Conservation (phyloP, 2,113 vertebrate species). For the Platycercus adscitus region DNA sequence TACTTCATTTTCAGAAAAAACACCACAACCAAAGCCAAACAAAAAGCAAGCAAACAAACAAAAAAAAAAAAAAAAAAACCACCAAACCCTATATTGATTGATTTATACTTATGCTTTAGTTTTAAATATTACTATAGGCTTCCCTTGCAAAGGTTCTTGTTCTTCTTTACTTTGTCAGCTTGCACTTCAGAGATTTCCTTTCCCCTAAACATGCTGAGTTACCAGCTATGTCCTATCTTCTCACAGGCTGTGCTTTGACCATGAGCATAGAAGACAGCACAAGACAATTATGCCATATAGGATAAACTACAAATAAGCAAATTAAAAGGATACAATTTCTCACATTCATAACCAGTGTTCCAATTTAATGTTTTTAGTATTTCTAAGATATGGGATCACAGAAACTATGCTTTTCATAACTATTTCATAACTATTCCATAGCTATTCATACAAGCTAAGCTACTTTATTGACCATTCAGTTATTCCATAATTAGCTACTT, state of each 20-base stretch:
- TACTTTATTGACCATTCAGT: neutral
- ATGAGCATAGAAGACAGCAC: neutral
- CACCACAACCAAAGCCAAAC: no score
- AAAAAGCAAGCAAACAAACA: no score
- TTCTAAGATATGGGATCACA: neutral
- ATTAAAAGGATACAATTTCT: neutral
- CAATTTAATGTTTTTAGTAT: neutral
- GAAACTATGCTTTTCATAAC: neutral
- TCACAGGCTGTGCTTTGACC: neutral
- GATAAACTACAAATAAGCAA: neutral
- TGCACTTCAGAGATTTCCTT: neutral
- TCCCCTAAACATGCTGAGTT: neutral
- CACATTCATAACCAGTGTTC: neutral
- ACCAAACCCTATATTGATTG: neutral
- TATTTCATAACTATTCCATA: neutral
- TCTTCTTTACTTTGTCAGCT: neutral
- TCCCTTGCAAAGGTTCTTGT: neutral
- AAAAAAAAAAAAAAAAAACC: no score
- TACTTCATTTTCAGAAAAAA: neutral
- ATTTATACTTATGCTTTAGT: neutral
- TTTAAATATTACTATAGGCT: neutral
- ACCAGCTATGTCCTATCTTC: neutral
- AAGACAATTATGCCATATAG: neutral
- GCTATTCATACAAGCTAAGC: neutral
- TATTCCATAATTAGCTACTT: neutral